These are phyloP conservation scores for Drosophila mojavensis DNA, from an alignment of 1,140 invertebrate genomes.

Conservation along the genomic window DNA sequence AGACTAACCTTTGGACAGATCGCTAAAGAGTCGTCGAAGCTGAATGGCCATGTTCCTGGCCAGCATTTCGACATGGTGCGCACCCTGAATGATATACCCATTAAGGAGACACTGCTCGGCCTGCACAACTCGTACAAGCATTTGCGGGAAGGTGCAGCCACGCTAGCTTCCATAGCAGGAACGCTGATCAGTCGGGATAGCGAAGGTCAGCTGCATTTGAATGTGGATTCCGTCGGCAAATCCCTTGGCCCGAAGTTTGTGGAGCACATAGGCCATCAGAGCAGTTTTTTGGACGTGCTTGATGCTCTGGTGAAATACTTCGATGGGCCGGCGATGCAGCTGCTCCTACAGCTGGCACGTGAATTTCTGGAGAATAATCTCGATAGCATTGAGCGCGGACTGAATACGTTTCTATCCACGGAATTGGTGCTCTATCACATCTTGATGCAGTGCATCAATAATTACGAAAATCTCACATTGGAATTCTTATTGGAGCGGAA, in stretches of 20 bases:
- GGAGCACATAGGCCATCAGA: slow-evolving; percentile 61
- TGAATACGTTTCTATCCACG: slow-evolving; percentile 74
- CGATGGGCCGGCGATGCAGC: slow-evolving; percentile 41
- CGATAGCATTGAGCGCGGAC: slow-evolving; percentile 53
- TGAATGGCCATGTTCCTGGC: slow-evolving; percentile 5
- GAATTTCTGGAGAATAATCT: slow-evolving; percentile 64
- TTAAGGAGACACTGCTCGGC: slow-evolving; percentile 58
- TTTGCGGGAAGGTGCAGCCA: slow-evolving; percentile 39
- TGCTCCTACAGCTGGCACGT: slow-evolving; percentile 61
- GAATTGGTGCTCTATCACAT: slow-evolving; percentile 72
- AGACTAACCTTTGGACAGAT: slow-evolving; percentile 46
- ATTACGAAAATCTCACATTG: slow-evolving; percentile 56
- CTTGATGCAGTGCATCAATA: slow-evolving; percentile 63
- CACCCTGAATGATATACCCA: slow-evolving; percentile 73
- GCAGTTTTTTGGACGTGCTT: slow-evolving; percentile 63
- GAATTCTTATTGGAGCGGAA: slow-evolving; percentile 54
- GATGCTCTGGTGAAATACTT: slow-evolving; percentile 65
- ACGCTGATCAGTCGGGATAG: slow-evolving; percentile 29
- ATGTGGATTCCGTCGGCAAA: slow-evolving; percentile 46
- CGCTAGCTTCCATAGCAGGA: slow-evolving; percentile 27
- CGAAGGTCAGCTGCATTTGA: slow-evolving; percentile 45
- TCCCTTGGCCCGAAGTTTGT: slow-evolving; percentile 66
- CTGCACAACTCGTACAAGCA: slow-evolving; percentile 53
- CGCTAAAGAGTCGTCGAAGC: slow-evolving; percentile 31
- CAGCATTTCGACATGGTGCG: slow-evolving; percentile 70